These are phyloP conservation scores for Lymantria dispar DNA, from an alignment of 2,888 invertebrate genomes.

Conservation along the genomic window DNA sequence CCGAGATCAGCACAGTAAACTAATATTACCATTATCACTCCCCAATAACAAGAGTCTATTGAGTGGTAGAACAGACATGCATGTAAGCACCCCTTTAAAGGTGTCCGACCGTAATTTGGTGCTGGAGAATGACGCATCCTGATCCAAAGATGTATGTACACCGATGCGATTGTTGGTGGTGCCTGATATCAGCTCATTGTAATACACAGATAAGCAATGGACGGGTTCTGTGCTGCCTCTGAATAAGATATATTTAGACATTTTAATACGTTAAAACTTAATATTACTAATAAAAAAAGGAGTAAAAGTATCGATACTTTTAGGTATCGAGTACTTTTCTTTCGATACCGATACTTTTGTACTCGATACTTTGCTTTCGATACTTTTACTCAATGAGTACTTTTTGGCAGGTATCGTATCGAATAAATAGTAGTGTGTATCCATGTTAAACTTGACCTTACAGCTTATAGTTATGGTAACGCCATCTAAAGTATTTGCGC, in stretches of 20 bases:
- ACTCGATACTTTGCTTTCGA: too few relatives aligned
- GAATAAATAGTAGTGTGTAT: too few relatives aligned
- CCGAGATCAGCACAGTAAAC: slow-evolving; percentile 86
- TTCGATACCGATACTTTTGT: too few relatives aligned
- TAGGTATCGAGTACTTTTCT: too few relatives aligned
- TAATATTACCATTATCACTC: slow-evolving; percentile 94
- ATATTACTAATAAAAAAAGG: too few relatives aligned
- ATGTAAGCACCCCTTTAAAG: slow-evolving; percentile 95
- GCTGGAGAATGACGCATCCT: slow-evolving; percentile 89
- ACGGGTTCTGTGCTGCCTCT: slow-evolving; percentile 96
- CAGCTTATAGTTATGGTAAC: too few relatives aligned
- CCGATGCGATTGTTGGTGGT: slow-evolving; percentile 97
- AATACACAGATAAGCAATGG: slow-evolving; percentile 91
- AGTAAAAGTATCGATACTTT: too few relatives aligned
- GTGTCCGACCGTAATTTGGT: slow-evolving; percentile 94
- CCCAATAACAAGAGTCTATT: slow-evolving; percentile 95
- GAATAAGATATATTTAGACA: slow-evolving; percentile 11
- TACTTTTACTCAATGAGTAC: too few relatives aligned
- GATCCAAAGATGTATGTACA: slow-evolving; percentile 88
- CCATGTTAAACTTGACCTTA: too few relatives aligned
- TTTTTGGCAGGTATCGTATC: too few relatives aligned
- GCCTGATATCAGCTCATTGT: slow-evolving; percentile 92
- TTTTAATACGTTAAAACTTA: too few relatives aligned
- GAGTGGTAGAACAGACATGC: slow-evolving; percentile 93
- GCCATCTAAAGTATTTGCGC: too few relatives aligned